Conservation (phyloP, 37 sponge, comb jelly and placozoan genomes). For the Halisarca cf. caerulea region DNA sequence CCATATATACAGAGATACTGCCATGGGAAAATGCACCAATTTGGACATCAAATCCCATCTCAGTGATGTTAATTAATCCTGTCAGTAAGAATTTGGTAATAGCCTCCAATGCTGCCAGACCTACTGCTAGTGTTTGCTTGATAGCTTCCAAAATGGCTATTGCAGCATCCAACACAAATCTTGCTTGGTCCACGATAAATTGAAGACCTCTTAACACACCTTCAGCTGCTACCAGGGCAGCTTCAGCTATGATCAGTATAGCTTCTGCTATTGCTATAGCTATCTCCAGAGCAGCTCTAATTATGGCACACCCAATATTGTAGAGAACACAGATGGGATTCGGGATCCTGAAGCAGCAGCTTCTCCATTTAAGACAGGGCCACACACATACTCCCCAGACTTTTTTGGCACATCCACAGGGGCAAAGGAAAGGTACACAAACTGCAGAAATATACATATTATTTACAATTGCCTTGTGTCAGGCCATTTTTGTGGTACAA, state of each 20-base stretch:
- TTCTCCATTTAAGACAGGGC: not conserved
- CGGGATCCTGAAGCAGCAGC: conserved; percentile 30
- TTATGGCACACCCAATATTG: conserved; percentile 9
- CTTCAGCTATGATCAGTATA: not conserved
- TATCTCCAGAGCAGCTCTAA: not conserved
- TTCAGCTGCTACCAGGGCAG: not conserved
- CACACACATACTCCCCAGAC: conserved; percentile 24
- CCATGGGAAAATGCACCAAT: not conserved
- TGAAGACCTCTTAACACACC: not conserved
- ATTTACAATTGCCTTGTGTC: too few species aligned
- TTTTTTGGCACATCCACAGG: not conserved
- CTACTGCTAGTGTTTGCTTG: not conserved
- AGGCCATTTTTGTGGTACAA: too few species aligned
- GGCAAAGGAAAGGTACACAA: conserved; percentile 11
- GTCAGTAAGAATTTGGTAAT: not conserved
- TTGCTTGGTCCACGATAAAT: not conserved
- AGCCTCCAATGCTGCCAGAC: not conserved
- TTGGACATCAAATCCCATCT: conserved; percentile 16
- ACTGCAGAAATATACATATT: too few species aligned
- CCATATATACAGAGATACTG: not conserved
- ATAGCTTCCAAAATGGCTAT: not conserved
- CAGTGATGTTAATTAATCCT: conserved; percentile 7
- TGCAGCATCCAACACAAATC: not conserved
- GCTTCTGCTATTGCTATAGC: not conserved
- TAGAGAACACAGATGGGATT: conserved; percentile 6